Evolutionary conservation across 1,140 invertebrate genomes (phyloP).

Genomic region (Ips nitidus): DNA sequence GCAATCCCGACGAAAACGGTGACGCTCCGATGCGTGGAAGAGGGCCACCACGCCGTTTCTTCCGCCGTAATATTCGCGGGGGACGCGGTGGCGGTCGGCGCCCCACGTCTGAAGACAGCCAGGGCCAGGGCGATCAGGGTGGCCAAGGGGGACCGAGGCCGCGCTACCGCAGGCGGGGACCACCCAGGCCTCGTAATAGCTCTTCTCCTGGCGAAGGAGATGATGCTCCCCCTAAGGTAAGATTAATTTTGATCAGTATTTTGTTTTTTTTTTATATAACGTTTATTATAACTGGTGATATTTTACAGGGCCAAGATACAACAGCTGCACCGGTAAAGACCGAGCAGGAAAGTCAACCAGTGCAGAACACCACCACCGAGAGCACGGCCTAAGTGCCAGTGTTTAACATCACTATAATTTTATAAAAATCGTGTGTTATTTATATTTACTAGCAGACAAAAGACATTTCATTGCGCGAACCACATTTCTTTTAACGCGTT

Average conservation of each 20-base stretch:
- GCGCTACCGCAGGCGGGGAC: slow-evolving; percentile 48
- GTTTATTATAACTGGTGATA: slow-evolving; percentile 1
- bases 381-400: slow-evolving; percentile 57
- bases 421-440: slow-evolving; percentile 48
- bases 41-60: slow-evolving; percentile 63
- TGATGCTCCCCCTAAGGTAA: slow-evolving; percentile 41
- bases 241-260: neutral
- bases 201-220: slow-evolving; percentile 50
- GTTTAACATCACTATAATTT: slow-evolving; percentile 40
- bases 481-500: neutral
- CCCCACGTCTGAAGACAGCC: slow-evolving; percentile 45
- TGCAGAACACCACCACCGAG: slow-evolving; percentile 59
- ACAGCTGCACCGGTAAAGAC: slow-evolving; percentile 44
- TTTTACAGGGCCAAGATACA: slow-evolving; percentile 44
- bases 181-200: slow-evolving; percentile 44
- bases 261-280: neutral
- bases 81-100: slow-evolving; percentile 59
- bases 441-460: slow-evolving; percentile 49
- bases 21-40: slow-evolving; percentile 54
- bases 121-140: slow-evolving; percentile 39
- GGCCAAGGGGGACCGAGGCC: slow-evolving; percentile 41
- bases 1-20: slow-evolving; percentile 52
- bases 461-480: slow-evolving; percentile 50
- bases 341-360: slow-evolving; percentile 55
- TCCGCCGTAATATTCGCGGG: slow-evolving; percentile 64